Evolutionary conservation across 1,140 invertebrate species (phyloP).

Genomic region (Drosophila pectinifera): DNA sequence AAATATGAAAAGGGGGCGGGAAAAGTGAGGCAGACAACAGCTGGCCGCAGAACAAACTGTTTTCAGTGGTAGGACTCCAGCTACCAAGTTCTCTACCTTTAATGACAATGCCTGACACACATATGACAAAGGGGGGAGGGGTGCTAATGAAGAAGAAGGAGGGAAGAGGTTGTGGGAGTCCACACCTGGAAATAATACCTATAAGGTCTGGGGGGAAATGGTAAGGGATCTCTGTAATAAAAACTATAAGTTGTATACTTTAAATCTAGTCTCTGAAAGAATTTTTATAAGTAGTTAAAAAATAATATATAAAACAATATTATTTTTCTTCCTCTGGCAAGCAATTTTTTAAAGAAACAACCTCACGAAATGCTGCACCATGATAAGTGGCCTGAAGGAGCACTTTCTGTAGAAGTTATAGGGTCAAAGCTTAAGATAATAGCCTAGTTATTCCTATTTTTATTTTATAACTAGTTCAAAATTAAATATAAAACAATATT

Average conservation of each 20-base stretch:
- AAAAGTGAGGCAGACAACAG: constrained; percentile 30
- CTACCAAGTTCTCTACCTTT: constrained; percentile 6
- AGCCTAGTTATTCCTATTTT: too few species aligned
- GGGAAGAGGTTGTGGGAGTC: constrained; percentile 6
- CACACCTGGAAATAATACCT: constrained; percentile 5
- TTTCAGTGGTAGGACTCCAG: constrained; percentile 22
- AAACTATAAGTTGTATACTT: too few species aligned
- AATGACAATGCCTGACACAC: constrained; percentile 60
- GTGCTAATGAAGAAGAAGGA: too few species aligned
- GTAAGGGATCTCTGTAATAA: not conserved
- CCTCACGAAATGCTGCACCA: not conserved
- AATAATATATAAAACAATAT: not conserved
- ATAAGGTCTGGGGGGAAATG: not conserved
- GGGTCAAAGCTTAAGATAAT: too few species aligned
- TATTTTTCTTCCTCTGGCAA: too few species aligned
- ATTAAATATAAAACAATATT: not conserved
- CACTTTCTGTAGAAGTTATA: too few species aligned
- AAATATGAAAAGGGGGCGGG: too few species aligned
- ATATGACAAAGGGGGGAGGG: constrained; percentile 16
- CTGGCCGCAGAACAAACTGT: constrained; percentile 51
- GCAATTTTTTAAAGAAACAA: too few species aligned
- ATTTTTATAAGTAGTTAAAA: not conserved
- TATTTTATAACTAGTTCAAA: not conserved
- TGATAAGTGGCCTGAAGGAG: not conserved
- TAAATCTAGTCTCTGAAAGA: not conserved